Conservation (phyloP, 2,888 invertebrate genomes). For the Coleophora flavipennella region DNA sequence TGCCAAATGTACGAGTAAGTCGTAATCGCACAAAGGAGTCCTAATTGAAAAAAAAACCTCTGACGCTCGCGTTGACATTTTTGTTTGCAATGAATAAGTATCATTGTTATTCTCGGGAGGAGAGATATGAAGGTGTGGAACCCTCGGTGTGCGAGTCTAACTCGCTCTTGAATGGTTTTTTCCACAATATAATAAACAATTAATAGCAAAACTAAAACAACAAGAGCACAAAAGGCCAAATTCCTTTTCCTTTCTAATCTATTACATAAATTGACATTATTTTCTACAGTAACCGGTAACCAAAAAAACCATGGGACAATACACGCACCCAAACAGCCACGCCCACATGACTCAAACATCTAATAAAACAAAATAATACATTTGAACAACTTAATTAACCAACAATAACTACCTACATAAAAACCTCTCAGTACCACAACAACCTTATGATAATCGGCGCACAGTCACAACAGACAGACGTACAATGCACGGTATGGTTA, state of each 20-base stretch:
- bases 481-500: slow-evolving; percentile 36
- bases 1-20: too few species aligned
- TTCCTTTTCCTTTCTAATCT: slow-evolving; percentile 3
- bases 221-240: slow-evolving; percentile 13
- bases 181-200: too few species aligned
- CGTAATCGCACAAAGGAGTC: too few species aligned
- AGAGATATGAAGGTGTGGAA: too few species aligned
- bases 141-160: too few species aligned
- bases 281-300: slow-evolving; percentile 13
- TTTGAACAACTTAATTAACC: slow-evolving; percentile 44
- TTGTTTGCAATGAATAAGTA: too few species aligned
- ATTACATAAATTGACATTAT: slow-evolving; percentile 19
- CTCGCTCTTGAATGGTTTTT: too few species aligned
- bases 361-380: slow-evolving; percentile 37
- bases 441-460: slow-evolving; percentile 43
- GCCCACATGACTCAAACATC: slow-evolving; percentile 49
- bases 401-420: slow-evolving; percentile 46
- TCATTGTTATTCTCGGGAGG: too few species aligned
- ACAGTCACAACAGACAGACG: slow-evolving; percentile 26
- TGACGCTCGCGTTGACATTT: too few species aligned
- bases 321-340: slow-evolving; percentile 31
- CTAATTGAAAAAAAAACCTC: too few species aligned
- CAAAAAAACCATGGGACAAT: slow-evolving; percentile 13
- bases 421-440: slow-evolving; percentile 39
- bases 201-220: too few species aligned